Conservation (phyloP, 2,113 vertebrate species). For the Psittacus erithacus region DNA sequence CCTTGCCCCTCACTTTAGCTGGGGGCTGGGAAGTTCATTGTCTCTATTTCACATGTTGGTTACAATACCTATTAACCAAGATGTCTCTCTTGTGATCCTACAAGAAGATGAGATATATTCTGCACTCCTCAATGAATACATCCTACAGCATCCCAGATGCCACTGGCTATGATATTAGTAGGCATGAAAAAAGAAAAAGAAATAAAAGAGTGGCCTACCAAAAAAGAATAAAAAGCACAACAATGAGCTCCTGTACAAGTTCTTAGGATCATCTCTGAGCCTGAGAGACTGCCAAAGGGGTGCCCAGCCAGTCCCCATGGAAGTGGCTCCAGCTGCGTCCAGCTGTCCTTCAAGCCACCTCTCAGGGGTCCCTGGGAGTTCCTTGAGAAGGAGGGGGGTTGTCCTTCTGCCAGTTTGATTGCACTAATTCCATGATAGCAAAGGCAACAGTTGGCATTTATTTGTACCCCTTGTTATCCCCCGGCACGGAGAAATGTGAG, state of each 20-base stretch:
- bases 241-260: neutral
- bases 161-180: accelerated
- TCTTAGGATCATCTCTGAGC: neutral
- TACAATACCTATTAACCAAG: neutral
- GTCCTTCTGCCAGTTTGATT: neutral
- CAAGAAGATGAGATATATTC: accelerated
- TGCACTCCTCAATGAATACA: neutral
- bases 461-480: neutral
- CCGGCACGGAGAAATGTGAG: accelerated
- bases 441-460: neutral
- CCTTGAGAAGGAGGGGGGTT: neutral
- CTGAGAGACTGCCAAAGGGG: neutral
- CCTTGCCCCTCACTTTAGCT: neutral
- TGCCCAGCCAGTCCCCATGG: neutral
- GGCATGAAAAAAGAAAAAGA: neutral
- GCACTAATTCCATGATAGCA: neutral
- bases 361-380: neutral
- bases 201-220: neutral
- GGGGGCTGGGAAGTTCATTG: neutral
- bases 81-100: neutral
- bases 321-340: neutral
- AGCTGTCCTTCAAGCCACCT: neutral
- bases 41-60: neutral
- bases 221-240: neutral
- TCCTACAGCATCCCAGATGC: neutral